These are phyloP conservation scores for Bufo gargarizans DNA, from an alignment of 2,113 vertebrate species.

Conservation along the genomic window DNA sequence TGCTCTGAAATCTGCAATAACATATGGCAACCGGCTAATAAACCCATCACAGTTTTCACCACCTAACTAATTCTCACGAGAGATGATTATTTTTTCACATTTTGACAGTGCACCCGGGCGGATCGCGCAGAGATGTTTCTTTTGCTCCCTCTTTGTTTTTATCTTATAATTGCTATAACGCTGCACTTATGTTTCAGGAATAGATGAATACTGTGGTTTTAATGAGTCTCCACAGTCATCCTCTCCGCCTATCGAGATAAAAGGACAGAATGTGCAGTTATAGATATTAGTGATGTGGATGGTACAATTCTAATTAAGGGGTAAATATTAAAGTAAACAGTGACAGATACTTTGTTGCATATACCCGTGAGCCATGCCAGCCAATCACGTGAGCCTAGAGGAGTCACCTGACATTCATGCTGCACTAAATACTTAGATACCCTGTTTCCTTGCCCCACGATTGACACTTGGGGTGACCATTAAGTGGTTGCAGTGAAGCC, in stretches of 20 bases:
- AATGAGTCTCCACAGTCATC: not conserved
- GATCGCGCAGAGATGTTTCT: constrained; percentile 9
- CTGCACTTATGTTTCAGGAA: not conserved
- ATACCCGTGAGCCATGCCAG: not conserved
- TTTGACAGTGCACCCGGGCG: not conserved
- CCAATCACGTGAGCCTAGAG: not conserved
- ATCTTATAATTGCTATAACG: constrained; percentile 2
- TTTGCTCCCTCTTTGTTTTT: not conserved
- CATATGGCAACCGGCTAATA: constrained; percentile 20
- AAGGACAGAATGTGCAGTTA: not conserved
- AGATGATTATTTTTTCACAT: constrained; percentile 10
- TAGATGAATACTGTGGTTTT: not conserved
- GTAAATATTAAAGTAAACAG: not conserved
- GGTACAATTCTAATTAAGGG: not conserved
- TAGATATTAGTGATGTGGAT: not conserved
- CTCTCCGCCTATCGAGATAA: not conserved
- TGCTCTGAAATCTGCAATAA: not conserved
- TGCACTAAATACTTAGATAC: not conserved
- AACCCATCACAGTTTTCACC: constrained; percentile 7
- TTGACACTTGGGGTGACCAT: not conserved
- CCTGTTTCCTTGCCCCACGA: not conserved
- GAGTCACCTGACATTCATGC: not conserved
- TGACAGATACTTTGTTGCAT: not conserved
- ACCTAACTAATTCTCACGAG: constrained; percentile 11
- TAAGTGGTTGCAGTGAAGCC: not conserved